Base-by-base conservation (phyloP, 2,888 invertebrate genomes). In the Drosophila siamana region DNA sequence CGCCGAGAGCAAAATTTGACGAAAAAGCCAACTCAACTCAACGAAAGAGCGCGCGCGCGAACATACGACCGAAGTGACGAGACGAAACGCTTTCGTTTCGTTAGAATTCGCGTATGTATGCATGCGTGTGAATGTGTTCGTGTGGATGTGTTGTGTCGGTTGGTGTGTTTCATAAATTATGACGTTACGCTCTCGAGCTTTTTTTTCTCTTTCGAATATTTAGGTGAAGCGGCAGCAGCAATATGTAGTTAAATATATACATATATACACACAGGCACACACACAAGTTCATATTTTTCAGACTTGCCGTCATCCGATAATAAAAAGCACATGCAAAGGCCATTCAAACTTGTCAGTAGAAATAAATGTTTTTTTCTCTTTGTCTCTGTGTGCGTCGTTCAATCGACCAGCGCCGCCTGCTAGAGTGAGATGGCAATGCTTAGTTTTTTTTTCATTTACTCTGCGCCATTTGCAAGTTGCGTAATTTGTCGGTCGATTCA, bases 391-490 rank as follows among this genome's bases (percentile, higher is more conserved):
- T 57, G 51, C 13, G 33, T 28, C 11, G 36, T 77, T 72, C 41
- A 77, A 77, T 72, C 63, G 54, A 61, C 40, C 26, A 68, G 38
- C 46, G 19, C 44, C 13, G 52, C 1, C 11, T 55, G 56, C 26
- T 43, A 62, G 62, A 81, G 61, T 16, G 61, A 64, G 86, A 75
- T 52, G 55, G 56, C 78, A 57, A 28, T 26, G 22, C 30, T 30
- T 33, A 19, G 41, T 64, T 15, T 22, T 26, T 24, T 56, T 50
- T 60, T 28, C 62, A 65, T 66, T 69, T 60, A 55, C 62, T 70
- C 66, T 59, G 48, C 70, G 81, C 86, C 82, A 84, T 87, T 84
- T 85, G 67, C 74, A 75, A 80, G 88, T 89, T 88, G 83, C 90
- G 88, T 88, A 88, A 89, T 89, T 41, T 79, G 65, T 68, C 62